These are phyloP conservation scores for Ophion costatus DNA, from an alignment of 2,888 invertebrate genomes.

Conservation along the genomic window DNA sequence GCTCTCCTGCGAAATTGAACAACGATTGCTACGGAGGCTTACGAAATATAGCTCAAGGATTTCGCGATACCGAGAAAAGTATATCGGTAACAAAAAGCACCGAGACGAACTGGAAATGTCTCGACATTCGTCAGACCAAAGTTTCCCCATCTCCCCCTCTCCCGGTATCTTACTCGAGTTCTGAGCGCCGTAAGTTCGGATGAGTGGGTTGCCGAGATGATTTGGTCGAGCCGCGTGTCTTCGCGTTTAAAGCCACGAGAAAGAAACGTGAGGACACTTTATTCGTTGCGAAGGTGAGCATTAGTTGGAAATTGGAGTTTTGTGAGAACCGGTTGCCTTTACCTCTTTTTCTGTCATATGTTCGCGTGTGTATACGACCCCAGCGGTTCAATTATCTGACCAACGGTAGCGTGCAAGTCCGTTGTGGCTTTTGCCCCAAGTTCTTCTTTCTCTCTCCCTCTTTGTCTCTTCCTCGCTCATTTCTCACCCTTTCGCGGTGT, in stretches of 20 bases:
- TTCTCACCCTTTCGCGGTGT: not conserved
- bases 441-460: constrained; percentile 3
- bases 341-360: not conserved
- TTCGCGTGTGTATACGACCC: not conserved
- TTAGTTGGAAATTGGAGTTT: constrained; percentile 52
- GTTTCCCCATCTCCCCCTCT: not conserved
- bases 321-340: constrained; percentile 25
- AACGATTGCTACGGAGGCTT: too few species aligned
- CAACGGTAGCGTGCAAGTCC: constrained; percentile 46
- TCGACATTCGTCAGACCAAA: constrained; percentile 2
- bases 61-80: not conserved
- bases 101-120: not conserved
- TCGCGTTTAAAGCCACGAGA: constrained; percentile 27
- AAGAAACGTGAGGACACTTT: constrained; percentile 1
- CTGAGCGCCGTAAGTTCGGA: not conserved
- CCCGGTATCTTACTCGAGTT: not conserved
- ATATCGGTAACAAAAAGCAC: not conserved
- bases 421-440: constrained; percentile 50
- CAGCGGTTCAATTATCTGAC: constrained; percentile 50
- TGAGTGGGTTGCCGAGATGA: constrained; percentile 39
- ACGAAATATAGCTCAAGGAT: not conserved
- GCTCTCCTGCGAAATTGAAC: not conserved
- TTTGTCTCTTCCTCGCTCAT: constrained; percentile 1
- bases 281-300: constrained; percentile 26
- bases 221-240: constrained; percentile 8